These are phyloP conservation scores for Ceyx erithaca DNA, from an alignment of 2,797 vertebrate species.

Conservation along the genomic window DNA sequence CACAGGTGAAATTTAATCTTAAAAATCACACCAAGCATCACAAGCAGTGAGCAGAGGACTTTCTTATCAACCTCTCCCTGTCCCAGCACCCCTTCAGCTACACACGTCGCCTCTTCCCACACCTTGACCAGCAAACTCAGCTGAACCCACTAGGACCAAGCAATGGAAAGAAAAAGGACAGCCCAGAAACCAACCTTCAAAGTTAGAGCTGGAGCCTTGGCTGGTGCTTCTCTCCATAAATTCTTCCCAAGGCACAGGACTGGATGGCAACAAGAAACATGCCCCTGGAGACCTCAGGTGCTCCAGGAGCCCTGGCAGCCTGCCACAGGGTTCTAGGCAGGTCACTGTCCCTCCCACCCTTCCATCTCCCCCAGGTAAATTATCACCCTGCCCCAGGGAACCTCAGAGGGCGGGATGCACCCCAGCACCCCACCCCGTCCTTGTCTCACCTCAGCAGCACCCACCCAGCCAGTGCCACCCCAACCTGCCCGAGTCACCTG, in stretches of 20 bases:
- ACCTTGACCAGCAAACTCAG: fast-evolving
- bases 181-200: not conserved
- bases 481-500: not conserved
- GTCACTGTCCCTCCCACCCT: not conserved
- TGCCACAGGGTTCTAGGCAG: not conserved
- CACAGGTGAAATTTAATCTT: not conserved
- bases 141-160: fast-evolving
- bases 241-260: not conserved
- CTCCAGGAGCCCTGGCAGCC: not conserved
- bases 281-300: not conserved
- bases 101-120: not conserved
- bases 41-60: not conserved
- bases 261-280: not conserved
- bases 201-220: not conserved
- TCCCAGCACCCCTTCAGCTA: not conserved
- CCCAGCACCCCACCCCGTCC: not conserved
- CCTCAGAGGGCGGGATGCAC: not conserved
- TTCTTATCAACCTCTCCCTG: not conserved
- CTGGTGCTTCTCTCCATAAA: not conserved
- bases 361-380: not conserved
- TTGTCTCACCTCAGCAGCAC: not conserved
- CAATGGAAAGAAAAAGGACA: not conserved
- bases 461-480: not conserved
- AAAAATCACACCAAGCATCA: not conserved
- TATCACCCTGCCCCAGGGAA: not conserved